A percentile compares a stretch with the other conserved stretches of the same genome.
phyloP scores from a whole-genome alignment of 2,113 vertebrate species.

The Triplophysa siluroides region DNA sequence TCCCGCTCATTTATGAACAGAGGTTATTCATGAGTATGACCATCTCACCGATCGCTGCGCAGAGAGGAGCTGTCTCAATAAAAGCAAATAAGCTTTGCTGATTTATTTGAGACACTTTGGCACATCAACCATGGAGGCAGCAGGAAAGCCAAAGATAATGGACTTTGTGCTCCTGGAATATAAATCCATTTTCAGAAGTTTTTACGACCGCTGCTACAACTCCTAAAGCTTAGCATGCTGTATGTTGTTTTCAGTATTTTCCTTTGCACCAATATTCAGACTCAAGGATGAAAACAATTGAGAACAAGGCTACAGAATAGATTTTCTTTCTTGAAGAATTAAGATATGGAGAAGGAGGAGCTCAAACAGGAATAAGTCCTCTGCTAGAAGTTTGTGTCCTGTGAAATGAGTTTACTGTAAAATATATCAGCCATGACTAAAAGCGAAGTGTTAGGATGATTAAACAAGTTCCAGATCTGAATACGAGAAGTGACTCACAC shows the following conservation, averaged over 20 bases:
- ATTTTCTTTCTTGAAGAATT: neutral
- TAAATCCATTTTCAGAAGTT: conserved; percentile 7
- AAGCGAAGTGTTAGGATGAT: conserved; percentile 7
- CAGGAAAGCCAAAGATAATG: conserved; percentile 27
- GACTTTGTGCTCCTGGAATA: conserved; percentile 11
- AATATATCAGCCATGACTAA: conserved; percentile 10
- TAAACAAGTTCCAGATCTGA: conserved; percentile 25
- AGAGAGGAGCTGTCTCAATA: conserved; percentile 28
- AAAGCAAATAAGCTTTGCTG: conserved; percentile 18
- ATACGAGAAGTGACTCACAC: conserved; percentile 4
- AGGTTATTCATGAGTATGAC: conserved; percentile 19
- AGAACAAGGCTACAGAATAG: neutral
- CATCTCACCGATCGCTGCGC: neutral
- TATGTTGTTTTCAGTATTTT: neutral
- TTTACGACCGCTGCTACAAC: neutral
- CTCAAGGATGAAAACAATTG: neutral
- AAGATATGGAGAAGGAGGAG: neutral
- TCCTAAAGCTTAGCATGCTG: neutral
- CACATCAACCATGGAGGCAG: conserved; percentile 20
- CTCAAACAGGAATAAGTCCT: neutral
- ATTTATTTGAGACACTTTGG: conserved; percentile 28
- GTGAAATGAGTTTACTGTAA: conserved; percentile 28
- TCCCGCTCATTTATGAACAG: neutral
- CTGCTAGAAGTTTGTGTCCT: conserved; percentile 27
- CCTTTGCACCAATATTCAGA: neutral